Evolutionary conservation across 2,888 invertebrate species (phyloP).

Genomic region (Tromatobia lineatoria): DNA sequence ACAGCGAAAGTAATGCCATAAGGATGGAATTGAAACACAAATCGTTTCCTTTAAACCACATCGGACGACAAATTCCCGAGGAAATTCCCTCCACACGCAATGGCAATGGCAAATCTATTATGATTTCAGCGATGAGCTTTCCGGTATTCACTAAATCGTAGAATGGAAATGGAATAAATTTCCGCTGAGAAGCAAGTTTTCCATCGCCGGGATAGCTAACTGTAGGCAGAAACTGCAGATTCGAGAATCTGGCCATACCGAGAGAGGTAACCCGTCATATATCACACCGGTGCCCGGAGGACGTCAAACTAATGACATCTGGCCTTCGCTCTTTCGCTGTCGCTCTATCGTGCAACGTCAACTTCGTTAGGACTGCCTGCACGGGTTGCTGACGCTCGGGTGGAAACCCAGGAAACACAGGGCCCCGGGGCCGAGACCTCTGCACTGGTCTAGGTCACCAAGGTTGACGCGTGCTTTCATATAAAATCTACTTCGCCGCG

Average conservation of each 20-base stretch:
- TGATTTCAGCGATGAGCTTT: background rate
- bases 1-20: background rate
- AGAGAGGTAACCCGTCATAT: background rate
- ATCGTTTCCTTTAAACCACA: background rate
- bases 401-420: background rate
- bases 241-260: background rate
- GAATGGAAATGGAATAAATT: background rate
- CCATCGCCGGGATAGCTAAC: background rate
- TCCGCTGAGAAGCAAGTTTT: background rate
- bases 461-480: background rate
- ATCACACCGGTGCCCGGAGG: background rate
- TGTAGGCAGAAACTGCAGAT: conserved; percentile 5
- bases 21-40: background rate
- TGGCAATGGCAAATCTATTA: background rate
- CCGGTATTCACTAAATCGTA: background rate
- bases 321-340: conserved; percentile 37
- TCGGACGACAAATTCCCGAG: background rate
- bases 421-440: background rate
- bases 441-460: conserved; percentile 3
- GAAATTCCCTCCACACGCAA: background rate
- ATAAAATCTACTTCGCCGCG: conserved; percentile 7
- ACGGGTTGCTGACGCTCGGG: conserved; percentile 12
- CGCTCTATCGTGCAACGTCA: conserved; percentile 30
- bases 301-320: conserved; percentile 51
- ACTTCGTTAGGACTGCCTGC: conserved; percentile 49